Percentiles rank a stretch among this genome's conserved stretches.
phyloP scores from a whole-genome alignment of 2,113 vertebrate species.

The Calonectris borealis region DNA sequence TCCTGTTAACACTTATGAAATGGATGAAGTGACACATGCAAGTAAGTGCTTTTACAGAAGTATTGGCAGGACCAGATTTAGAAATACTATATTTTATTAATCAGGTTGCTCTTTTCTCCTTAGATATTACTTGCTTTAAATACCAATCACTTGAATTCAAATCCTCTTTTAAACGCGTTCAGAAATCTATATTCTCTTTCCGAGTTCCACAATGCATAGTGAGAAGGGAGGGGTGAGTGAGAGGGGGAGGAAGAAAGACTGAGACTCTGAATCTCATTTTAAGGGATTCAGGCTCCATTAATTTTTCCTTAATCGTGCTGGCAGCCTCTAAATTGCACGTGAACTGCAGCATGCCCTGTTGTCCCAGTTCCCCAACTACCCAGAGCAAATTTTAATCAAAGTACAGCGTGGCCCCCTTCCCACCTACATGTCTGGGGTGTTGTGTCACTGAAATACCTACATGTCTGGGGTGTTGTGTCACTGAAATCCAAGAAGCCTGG shows the following conservation, averaged over 20 bases:
- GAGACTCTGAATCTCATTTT: background rate
- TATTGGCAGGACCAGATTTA: background rate
- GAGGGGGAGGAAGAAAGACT: background rate
- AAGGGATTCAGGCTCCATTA: background rate
- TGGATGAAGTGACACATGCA: background rate
- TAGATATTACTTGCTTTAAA: background rate
- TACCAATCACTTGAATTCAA: background rate
- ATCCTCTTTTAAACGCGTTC: background rate
- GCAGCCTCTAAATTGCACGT: background rate
- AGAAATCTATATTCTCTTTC: background rate
- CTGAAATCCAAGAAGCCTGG: background rate
- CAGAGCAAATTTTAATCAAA: background rate
- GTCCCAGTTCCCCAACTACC: background rate
- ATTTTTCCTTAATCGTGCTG: background rate
- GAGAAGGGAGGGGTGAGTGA: rapidly evolving
- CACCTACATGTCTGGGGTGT: background rate
- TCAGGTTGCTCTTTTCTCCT: background rate
- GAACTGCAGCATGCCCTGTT: background rate
- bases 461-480: background rate
- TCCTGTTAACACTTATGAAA: background rate
- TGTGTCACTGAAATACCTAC: background rate
- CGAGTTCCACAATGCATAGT: background rate
- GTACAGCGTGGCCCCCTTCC: rapidly evolving
- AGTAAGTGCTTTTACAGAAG: background rate
- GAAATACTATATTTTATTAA: background rate